A percentile compares a stretch with the other conserved stretches of the same genome.
These are phyloP conservation scores for Phrynocephalus versicolor DNA, from an alignment of 2,113 vertebrate species.

Conservation along the genomic window DNA sequence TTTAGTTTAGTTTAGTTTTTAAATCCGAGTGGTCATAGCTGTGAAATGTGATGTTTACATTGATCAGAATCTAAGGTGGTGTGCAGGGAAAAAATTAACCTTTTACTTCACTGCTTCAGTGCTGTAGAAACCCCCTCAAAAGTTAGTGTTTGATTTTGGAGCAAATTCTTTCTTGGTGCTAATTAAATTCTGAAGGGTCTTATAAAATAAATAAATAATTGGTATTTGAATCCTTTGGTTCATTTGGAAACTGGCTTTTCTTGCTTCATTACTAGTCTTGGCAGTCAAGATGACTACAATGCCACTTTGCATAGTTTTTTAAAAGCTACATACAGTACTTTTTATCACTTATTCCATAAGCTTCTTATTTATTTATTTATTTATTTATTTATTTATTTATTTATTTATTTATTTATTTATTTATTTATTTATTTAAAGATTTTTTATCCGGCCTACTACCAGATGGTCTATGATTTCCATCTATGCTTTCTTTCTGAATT, in stretches of 20 bases:
- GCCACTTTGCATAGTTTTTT: conserved; percentile 27
- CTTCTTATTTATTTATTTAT: too few species aligned
- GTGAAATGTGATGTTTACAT: too few species aligned
- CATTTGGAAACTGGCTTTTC: conserved; percentile 42
- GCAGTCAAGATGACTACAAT: conserved; percentile 27
- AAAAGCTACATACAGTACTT: not conserved
- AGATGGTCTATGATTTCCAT: too few species aligned
- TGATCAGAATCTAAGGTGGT: too few species aligned
- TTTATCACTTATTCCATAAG: conserved; percentile 28
- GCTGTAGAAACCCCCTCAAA: not conserved
- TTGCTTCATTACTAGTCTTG: not conserved
- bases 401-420: too few species aligned
- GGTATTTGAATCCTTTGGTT: not conserved
- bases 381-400: too few species aligned
- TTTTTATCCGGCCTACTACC: too few species aligned
- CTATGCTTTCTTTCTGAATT: conserved; percentile 56
- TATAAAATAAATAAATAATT: too few species aligned
- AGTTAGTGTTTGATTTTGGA: not conserved
- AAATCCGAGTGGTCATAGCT: not conserved
- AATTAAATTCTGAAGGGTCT: conserved; percentile 24
- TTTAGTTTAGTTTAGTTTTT: not conserved
- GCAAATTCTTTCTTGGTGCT: not conserved
- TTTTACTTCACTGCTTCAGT: not conserved
- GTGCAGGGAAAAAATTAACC: too few species aligned
- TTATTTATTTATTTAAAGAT: too few species aligned